Evolutionary conservation across 2,888 invertebrate species (phyloP).

Genomic region (Tiphia femorata): DNA sequence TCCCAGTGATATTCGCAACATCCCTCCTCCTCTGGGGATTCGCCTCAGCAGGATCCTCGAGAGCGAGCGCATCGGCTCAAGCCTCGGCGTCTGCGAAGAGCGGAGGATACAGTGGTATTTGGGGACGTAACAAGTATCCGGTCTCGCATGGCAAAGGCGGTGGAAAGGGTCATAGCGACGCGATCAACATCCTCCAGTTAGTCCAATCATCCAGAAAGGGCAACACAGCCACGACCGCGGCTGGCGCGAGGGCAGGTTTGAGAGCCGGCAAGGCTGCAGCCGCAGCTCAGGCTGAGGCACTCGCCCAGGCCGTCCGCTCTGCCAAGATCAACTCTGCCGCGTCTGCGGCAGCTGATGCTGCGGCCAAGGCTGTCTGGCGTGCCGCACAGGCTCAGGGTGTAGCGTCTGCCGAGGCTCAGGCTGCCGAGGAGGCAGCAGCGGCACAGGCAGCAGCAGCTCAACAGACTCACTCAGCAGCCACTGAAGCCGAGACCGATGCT

Average conservation of each 20-base stretch:
- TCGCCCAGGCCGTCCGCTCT: neutral
- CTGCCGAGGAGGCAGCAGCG: neutral
- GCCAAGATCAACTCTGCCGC: conserved; percentile 7
- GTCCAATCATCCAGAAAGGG: neutral
- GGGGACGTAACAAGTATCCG: neutral
- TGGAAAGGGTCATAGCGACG: neutral
- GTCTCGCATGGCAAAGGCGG: neutral
- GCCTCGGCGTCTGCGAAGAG: neutral
- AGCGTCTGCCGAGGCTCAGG: conserved; percentile 7
- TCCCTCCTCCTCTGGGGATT: conserved; percentile 29
- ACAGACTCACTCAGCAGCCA: neutral
- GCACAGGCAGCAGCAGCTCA: neutral
- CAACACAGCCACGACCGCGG: neutral
- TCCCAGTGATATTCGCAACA: conserved; percentile 29
- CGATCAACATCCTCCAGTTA: conserved; percentile 1
- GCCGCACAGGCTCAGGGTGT: neutral
- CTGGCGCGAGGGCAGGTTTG: neutral
- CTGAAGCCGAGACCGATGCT: neutral
- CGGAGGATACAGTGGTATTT: neutral
- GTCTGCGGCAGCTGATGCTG: neutral
- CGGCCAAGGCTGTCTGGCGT: no score
- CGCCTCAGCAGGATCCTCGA: conserved; percentile 7
- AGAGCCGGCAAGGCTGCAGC: neutral
- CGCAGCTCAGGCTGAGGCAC: neutral
- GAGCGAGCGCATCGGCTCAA: neutral